Evolutionary conservation across 2,113 vertebrate genomes (phyloP).

Genomic region (Nannobrachium achirus): DNA sequence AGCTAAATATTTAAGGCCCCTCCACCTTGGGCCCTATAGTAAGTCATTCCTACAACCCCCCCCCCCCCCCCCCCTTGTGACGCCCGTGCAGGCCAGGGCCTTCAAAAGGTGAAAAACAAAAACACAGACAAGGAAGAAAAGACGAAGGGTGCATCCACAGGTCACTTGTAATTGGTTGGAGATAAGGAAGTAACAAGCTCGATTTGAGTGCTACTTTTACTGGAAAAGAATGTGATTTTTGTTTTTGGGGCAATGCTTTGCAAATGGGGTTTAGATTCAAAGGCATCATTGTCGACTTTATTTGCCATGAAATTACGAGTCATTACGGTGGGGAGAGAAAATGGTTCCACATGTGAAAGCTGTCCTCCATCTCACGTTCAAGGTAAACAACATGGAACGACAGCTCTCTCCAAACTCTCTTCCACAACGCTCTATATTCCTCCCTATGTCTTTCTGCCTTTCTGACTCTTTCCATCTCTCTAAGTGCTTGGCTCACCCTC

Average conservation of each 20-base stretch:
- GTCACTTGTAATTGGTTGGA: slow-evolving; percentile 13
- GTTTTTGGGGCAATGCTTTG: slow-evolving; percentile 19
- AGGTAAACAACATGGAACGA: slow-evolving; percentile 44
- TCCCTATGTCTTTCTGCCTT: background rate
- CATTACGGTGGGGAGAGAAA: slow-evolving; percentile 47
- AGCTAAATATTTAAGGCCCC: too few relatives aligned
- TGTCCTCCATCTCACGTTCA: slow-evolving; percentile 39
- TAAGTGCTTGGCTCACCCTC: background rate
- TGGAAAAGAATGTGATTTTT: slow-evolving; percentile 55
- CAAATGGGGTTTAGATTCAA: slow-evolving; percentile 55
- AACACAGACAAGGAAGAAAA: background rate
- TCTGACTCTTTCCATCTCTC: slow-evolving; percentile 33
- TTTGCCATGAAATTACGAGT: slow-evolving; percentile 70
- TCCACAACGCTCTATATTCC: too few relatives aligned
- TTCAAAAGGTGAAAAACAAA: slow-evolving; percentile 24
- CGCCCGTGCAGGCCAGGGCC: background rate
- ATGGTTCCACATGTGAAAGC: slow-evolving; percentile 58
- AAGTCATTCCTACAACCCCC: too few relatives aligned
- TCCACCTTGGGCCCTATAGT: too few relatives aligned
- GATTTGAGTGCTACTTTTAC: slow-evolving; percentile 40
- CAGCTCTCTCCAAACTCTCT: background rate
- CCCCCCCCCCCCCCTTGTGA: too few relatives aligned
- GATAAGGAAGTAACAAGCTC: slow-evolving; percentile 55
- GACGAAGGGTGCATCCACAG: slow-evolving; percentile 29
- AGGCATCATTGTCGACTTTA: slow-evolving; percentile 57